Base-by-base conservation (phyloP, 2,888 invertebrate genomes). In the Glyphotaelius pellucidus region DNA sequence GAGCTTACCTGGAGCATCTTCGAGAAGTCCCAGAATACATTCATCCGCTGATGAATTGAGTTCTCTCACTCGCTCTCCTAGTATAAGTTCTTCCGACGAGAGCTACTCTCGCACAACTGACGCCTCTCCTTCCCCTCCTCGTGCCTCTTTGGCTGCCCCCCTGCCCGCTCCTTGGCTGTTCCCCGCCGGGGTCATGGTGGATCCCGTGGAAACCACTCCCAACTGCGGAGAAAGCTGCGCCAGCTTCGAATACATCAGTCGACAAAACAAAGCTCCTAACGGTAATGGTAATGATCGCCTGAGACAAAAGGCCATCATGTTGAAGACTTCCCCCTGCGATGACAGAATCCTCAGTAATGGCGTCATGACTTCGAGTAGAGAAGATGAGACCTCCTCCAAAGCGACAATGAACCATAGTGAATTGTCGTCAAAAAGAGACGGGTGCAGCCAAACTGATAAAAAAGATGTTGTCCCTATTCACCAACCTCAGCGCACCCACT, bases 21-120 rank as follows among this genome's bases (percentile, higher is more conserved):
- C 93, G 5, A 95, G 96, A 85, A 96, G 96, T 93, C 97, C 97
- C 31, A 95, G 97, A 80, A 97, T 97, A 4, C 97, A 97, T 94
- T 98, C 98, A 11, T 98, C 98, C 3, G 98, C 98, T 1, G 98
- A 98, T 94, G 98, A 98, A 95, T 97, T 98, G 42, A 98, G 98
- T 94, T 98, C 98, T 0, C 95, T 98, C 15, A 98, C 98, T 90
- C 97, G 98, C 94, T 98, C 98, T 12, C 98, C 98, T 0, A 98
- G 98, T 94, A 97, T 98, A 93, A 98, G 98, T 95, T 98, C 98
- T 91, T 98, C 98, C 0, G 98, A 98, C 94, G 98, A 98, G 95
- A 98, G 98, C 95, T 98, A 98, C 94, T 98, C 98, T 83, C 97
- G 98, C 94, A 98, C 98, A 7, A 98, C 98, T 0, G 98, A 98